Evolutionary conservation across 2,797 vertebrate genomes (phyloP), one percentile per base, ranked within the genome.

Genomic region (Austrolebias charrua): DNA sequence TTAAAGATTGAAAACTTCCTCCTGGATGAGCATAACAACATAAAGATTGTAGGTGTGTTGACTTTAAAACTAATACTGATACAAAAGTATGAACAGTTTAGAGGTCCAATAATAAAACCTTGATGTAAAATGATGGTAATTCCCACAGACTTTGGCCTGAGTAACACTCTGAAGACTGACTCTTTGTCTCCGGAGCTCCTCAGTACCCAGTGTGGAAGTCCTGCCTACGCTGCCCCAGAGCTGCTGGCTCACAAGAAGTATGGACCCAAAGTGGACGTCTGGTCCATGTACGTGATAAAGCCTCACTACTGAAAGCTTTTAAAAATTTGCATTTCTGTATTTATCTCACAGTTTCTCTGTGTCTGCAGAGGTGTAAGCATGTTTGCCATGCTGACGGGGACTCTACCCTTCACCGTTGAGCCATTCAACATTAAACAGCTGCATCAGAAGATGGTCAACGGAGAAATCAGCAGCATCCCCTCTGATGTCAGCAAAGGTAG

Each of bases 1-100:
- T 78, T 95, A 63, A 96, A 95, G 90, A 94, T 95, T 66, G 93
- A 95, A 90, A 95, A 95, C 89, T 95, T 96, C 86, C 90, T 96
- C 63, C 88, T 95, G 47, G 93, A 95, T 71, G 93, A 95, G 70
- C 91, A 94, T 40, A 92, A 93, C 83, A 94, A 93, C 87, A 95
- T 95, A 76, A 95, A 96, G 93, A 95, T 95, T 19, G 84, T 94
- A 66, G 94, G 93, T 96, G 92, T 45, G 93, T 93, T 29, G 45
- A 29, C 19, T 4, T 48, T 49, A 35, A 43, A 46, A 5, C 19
- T 8, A 0, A 6, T 38, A 12, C 6, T 13, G 29, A 48, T 20
- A 12, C 35, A 24, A 53, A 42, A 52, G 1, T 20, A 12, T 50
- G 42, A 64, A 53, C 19, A 1, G 11, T 31, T 9, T 13, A 38